Conservation (phyloP, 2,888 invertebrate species). For the Rapana venosa region DNA sequence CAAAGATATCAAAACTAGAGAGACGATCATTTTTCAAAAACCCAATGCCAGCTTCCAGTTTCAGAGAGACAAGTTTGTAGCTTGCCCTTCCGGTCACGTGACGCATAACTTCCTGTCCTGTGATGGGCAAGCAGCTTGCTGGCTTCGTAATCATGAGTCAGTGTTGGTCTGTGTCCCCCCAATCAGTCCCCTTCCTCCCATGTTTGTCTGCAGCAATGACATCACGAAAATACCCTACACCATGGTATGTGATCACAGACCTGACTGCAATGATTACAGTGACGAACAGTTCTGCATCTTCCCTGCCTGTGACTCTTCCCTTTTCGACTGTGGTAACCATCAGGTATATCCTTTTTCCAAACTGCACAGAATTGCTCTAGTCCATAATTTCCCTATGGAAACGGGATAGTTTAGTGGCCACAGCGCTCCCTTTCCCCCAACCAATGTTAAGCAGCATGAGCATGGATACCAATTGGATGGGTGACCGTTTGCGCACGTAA, state of each 20-base stretch:
- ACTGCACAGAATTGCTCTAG: too few relatives aligned
- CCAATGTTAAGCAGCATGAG: too few relatives aligned
- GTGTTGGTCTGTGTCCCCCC: not conserved
- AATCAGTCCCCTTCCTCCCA: not conserved
- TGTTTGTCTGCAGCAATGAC: not conserved
- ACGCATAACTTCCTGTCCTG: not conserved
- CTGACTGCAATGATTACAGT: constrained; percentile 27
- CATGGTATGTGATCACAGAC: constrained; percentile 24
- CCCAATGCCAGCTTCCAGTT: not conserved
- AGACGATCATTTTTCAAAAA: not conserved
- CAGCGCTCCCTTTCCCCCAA: too few relatives aligned
- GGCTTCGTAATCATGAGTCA: not conserved
- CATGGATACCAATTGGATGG: too few relatives aligned
- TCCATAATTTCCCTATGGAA: too few relatives aligned
- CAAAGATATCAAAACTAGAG: not conserved
- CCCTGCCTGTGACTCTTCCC: not conserved
- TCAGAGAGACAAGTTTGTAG: not conserved
- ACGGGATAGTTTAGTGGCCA: too few relatives aligned
- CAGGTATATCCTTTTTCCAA: not conserved
- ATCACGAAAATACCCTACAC: constrained; percentile 23
- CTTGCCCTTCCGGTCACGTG: constrained; percentile 28
- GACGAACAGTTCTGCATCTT: constrained; percentile 31
- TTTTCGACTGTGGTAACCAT: constrained; percentile 21
- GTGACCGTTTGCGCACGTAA: too few relatives aligned
- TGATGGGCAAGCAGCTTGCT: constrained; percentile 10